Evolutionary conservation across 1,140 invertebrate genomes (phyloP).

Genomic region (Danaus melanippus): DNA sequence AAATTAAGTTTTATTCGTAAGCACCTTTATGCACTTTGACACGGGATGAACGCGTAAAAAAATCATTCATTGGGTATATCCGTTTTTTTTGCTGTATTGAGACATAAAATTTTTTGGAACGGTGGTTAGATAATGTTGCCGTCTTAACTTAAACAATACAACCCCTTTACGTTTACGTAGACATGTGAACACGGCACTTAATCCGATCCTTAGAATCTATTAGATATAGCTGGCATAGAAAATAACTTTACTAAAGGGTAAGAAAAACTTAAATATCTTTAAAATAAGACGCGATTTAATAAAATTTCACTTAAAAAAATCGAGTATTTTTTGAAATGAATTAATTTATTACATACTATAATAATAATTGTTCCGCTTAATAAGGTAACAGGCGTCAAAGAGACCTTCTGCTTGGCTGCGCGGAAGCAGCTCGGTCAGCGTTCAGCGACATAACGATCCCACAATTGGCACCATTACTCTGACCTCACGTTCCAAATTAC

Average conservation of each 20-base stretch:
- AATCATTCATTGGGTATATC: slow-evolving; percentile 55
- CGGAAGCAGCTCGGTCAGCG: slow-evolving; percentile 52
- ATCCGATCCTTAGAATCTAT: slow-evolving; percentile 21
- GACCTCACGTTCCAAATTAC: slow-evolving; percentile 38
- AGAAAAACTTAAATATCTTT: no score
- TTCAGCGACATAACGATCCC: slow-evolving; percentile 35
- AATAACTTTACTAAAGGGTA: slow-evolving; percentile 2
- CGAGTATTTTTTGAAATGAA: no score
- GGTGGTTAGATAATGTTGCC: slow-evolving; percentile 59
- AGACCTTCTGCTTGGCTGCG: slow-evolving; percentile 30
- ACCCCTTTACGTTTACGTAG: slow-evolving; percentile 52
- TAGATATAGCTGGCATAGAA: slow-evolving; percentile 6
- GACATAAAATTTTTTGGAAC: slow-evolving; percentile 58
- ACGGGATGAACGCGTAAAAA: slow-evolving; percentile 53
- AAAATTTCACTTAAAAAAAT: no score
- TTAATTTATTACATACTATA: no score
- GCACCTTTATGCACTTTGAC: slow-evolving; percentile 69
- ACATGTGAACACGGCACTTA: slow-evolving; percentile 47
- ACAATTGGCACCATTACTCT: slow-evolving; percentile 54
- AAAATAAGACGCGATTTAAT: no score
- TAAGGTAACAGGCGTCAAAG: slow-evolving; percentile 43
- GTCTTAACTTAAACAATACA: slow-evolving; percentile 35
- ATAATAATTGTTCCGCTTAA: no score
- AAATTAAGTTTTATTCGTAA: slow-evolving; percentile 64
- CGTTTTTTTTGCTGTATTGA: slow-evolving; percentile 43